Evolutionary conservation across 2,888 invertebrate genomes (phyloP), one percentile per base, ranked within the genome.

Genomic region (Frankliniella fusca): DNA sequence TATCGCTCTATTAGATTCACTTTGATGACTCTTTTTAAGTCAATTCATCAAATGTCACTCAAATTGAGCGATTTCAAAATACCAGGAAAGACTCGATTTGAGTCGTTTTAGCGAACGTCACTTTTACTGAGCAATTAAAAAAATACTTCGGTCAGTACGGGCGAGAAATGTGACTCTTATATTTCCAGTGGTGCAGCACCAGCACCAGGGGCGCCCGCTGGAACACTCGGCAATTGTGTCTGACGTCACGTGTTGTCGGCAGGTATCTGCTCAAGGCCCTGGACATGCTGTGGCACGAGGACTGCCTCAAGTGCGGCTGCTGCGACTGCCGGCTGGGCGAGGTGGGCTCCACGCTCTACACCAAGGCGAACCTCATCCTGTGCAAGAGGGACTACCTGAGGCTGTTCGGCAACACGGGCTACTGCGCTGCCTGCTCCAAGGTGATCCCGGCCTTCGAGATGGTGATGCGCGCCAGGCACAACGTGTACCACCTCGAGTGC

Each of bases 381-480:
- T 97, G 97, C 90, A 94, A 95, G 89, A 91, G 96, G 87, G 97
- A 97, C 89, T 97, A 97, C 89, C 93, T 97, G 89, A 94, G 95
- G 90, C 91, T 98, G 88, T 98, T 98, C 88, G 98, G 98, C 82
- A 96, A 95, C 87, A 97, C 97, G 23, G 98, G 98, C 49, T 96
- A 96, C 89, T 99, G 98, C 89, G 95, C 98, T 50, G 98, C 98
- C 28, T 99, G 99, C 90, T 95, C 95, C 88, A 98, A 98, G 90
- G 95, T 96, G 87, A 99, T 99, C 88, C 98, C 98, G 5, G 98
- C 98, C 81, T 98, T 98, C 88, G 98, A 99, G 90, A 97, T 98
- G 97, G 98, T 98, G 86, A 99, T 99, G 98, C 92, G 98, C 85
- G 98, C 98, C 80, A 93, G 96, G 86, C 95, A 94, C 89, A 98